Evolutionary conservation across 2,113 vertebrate species (phyloP).

Genomic region (Periophthalmus modestus): DNA sequence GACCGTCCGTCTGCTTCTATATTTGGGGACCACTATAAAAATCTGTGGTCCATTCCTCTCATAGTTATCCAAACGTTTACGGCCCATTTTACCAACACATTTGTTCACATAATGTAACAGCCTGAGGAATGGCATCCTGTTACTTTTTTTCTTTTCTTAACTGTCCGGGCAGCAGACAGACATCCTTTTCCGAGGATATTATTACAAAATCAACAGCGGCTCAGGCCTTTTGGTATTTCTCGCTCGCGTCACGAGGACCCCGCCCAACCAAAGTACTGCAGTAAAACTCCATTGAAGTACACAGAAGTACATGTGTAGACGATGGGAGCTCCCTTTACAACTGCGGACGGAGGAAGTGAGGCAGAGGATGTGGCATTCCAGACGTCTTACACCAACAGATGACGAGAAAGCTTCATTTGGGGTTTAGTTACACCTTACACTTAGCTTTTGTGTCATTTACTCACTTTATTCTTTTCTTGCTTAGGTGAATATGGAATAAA

Average conservation of each 20-base stretch:
- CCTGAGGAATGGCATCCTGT: background rate
- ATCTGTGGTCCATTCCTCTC: background rate
- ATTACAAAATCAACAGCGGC: constrained; percentile 8
- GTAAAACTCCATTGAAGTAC: constrained; percentile 1
- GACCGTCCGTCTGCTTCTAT: background rate
- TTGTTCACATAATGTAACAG: background rate
- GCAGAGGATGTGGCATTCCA: constrained; percentile 56
- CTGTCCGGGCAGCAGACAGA: background rate
- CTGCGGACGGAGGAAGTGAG: constrained; percentile 60
- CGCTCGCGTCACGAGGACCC: constrained; percentile 4
- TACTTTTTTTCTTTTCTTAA: background rate
- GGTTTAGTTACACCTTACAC: background rate
- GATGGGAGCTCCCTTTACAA: constrained; percentile 12
- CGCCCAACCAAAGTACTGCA: constrained; percentile 19
- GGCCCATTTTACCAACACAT: background rate
- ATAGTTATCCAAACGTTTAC: background rate
- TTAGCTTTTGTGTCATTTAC: too few species aligned
- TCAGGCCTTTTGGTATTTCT: constrained; percentile 5
- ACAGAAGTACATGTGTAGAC: background rate
- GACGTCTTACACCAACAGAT: background rate
- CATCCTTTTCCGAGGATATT: constrained; percentile 3
- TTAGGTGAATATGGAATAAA: background rate
- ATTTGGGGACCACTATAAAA: background rate
- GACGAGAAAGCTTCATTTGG: background rate
- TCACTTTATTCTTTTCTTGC: background rate